Evolutionary conservation across 2,888 invertebrate genomes (phyloP), one percentile per base, ranked within the genome.

Genomic region (Diloba caeruleocephala): DNA sequence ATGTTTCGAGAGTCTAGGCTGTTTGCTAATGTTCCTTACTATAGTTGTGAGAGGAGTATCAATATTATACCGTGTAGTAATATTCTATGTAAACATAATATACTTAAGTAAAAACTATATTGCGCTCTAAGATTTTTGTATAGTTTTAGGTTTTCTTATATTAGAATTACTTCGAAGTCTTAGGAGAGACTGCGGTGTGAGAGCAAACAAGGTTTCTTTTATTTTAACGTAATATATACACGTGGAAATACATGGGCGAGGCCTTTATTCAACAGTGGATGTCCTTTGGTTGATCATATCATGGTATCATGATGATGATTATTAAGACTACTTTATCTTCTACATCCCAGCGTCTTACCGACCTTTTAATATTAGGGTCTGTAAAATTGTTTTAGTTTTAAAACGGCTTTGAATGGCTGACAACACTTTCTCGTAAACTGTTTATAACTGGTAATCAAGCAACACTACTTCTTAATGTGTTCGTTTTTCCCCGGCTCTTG

Each of bases 1-100:
- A 44, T 70, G 50, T 64, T 50, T 64, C 26, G 46, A 51, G 51
- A 65, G 62, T 52, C 48, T 67, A 67, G 69, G 56, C 61, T 73
- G 69, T 71, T 66, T 74, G 66, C 64, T 50, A 37, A 65, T 51
- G 37, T 48, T 52, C 61, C 52, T 54, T 55, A 41, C 46, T 61
- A 23, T 21, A 50, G 36, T 41, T 43, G 21, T 15, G 48, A 68
- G 61, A 65, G 50, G 34, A 51, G 28, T 51, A 44, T 53, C 34
- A 50, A 65, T 55, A 52, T 64, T 54, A 55, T 44, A 71, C 44
- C 33, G 26, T 17, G 44, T 37, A 36, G 43, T 58, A 69, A 71
- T 62, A 46, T 66, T 59, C 33, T 42, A 15, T 41, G 53, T 46
- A 49, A 33, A 68, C 49, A 25, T 68, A 43, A 29, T 52, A 67